These are phyloP conservation scores for Scaptomyza caliginosa DNA, from an alignment of 2,888 invertebrate genomes.

Conservation along the genomic window DNA sequence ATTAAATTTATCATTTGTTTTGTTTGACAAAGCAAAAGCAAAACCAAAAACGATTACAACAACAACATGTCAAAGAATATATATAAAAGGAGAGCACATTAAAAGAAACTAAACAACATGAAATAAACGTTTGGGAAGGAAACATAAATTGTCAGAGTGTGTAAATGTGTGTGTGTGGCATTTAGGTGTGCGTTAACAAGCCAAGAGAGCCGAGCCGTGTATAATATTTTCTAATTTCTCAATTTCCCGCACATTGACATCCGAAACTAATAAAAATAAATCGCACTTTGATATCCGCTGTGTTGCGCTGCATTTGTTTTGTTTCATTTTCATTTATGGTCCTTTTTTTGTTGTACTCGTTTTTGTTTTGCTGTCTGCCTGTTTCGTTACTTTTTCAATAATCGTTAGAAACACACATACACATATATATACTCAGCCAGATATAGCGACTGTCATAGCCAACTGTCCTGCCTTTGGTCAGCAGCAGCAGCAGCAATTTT, in stretches of 20 bases:
- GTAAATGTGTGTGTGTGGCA: constrained; percentile 19
- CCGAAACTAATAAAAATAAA: constrained; percentile 81
- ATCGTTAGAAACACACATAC: constrained; percentile 50
- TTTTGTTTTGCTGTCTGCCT: constrained; percentile 21
- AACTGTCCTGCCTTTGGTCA: constrained; percentile 42
- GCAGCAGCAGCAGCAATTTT: constrained; percentile 61
- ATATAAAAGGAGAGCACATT: not conserved
- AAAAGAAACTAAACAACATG: constrained; percentile 16
- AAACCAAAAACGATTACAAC: constrained; percentile 8
- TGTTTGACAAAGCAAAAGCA: not conserved
- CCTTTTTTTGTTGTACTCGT: constrained; percentile 1
- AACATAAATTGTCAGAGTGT: constrained; percentile 31
- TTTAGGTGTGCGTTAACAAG: constrained; percentile 69
- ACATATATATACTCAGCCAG: constrained; percentile 16
- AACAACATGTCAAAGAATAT: not conserved
- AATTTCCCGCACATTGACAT: constrained; percentile 80
- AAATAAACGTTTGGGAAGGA: constrained; percentile 25
- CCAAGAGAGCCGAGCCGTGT: constrained; percentile 53
- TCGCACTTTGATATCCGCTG: constrained; percentile 77
- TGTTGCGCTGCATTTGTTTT: constrained; percentile 50
- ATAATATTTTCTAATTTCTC: constrained; percentile 81
- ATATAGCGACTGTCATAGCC: constrained; percentile 54
- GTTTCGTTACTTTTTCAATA: constrained; percentile 60
- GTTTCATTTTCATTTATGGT: constrained; percentile 19
- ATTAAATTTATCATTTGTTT: constrained; percentile 18